Evolutionary conservation across 2,888 invertebrate genomes (phyloP).

Genomic region (Ophioninae sp.): DNA sequence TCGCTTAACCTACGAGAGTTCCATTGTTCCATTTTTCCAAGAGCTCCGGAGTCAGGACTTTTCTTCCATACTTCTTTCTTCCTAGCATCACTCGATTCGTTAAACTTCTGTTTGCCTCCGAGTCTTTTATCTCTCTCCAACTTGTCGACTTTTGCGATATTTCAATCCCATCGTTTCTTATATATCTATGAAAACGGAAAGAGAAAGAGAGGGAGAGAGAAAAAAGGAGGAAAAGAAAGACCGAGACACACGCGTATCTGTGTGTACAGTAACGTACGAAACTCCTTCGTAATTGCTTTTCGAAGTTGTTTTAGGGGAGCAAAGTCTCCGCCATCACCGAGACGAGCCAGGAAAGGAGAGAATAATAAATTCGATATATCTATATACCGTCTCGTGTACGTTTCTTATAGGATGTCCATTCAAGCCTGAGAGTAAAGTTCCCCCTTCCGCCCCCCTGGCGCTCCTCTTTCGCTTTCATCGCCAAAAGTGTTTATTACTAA

Average conservation of each 20-base stretch:
- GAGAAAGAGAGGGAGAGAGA: not conserved
- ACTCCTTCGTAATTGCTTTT: conserved; percentile 64
- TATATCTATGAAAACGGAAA: not conserved
- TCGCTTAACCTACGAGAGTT: conserved; percentile 38
- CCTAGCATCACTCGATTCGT: conserved; percentile 61
- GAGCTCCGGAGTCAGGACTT: conserved; percentile 37
- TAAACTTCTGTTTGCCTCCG: conserved; percentile 64
- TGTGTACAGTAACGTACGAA: conserved; percentile 35
- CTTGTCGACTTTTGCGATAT: conserved; percentile 41
- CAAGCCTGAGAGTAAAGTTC: not conserved
- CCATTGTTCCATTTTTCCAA: conserved; percentile 23
- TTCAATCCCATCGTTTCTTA: conserved; percentile 29
- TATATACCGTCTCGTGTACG: conserved; percentile 25
- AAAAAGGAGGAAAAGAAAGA: too few relatives aligned
- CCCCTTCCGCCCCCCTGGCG: too few relatives aligned
- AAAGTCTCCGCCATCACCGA: conserved; percentile 38
- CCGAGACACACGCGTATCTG: not conserved
- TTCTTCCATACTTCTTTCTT: conserved; percentile 42
- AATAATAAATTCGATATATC: conserved; percentile 58
- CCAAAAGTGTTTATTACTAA: conserved; percentile 22
- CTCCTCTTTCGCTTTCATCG: conserved; percentile 40
- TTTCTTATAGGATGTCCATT: conserved; percentile 27
- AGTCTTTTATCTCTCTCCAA: conserved; percentile 52
- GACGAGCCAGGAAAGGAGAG: conserved; percentile 44
- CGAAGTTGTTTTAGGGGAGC: conserved; percentile 60